A percentile compares a stretch with the other conserved stretches of the same genome.
These are phyloP conservation scores for Romanogobio albipinnatus DNA, from an alignment of 2,113 vertebrate species.

Conservation along the genomic window DNA sequence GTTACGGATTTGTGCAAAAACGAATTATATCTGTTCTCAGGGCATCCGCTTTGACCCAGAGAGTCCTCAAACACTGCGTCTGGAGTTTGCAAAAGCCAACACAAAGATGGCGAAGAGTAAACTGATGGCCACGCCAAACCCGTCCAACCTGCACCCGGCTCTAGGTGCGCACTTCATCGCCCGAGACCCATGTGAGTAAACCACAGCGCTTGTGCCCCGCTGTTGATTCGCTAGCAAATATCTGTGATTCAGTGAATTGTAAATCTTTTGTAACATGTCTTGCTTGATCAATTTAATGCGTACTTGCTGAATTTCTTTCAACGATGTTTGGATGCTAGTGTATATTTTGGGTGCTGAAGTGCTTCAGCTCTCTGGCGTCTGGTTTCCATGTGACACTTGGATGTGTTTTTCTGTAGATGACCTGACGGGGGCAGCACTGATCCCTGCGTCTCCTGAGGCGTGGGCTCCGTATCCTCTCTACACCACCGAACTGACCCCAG, in stretches of 20 bases:
- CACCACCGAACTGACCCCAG: conserved; percentile 85
- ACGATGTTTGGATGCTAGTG: no score
- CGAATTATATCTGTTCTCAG: conserved; percentile 59
- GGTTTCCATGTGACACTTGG: background rate
- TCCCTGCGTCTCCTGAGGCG: conserved; percentile 84
- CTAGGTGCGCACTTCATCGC: conserved; percentile 86
- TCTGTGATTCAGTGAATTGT: no score
- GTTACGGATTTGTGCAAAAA: background rate
- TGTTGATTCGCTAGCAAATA: background rate
- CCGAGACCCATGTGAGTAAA: conserved; percentile 87
- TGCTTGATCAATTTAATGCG: no score
- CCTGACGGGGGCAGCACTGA: conserved; percentile 85
- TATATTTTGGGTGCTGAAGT: no score
- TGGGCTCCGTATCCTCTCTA: conserved; percentile 89
- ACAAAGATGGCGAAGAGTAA: conserved; percentile 93
- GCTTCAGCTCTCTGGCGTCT: background rate
- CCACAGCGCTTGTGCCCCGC: background rate
- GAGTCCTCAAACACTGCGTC: conserved; percentile 86
- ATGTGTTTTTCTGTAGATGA: conserved; percentile 75
- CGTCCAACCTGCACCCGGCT: conserved; percentile 82
- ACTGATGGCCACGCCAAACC: conserved; percentile 87
- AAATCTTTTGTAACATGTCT: no score
- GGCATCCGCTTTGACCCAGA: conserved; percentile 89
- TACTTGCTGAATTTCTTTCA: no score
- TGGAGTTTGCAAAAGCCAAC: conserved; percentile 91